phyloP scores from a whole-genome alignment of 1,140 invertebrate genomes.

The Pseudoatta argentina region DNA sequence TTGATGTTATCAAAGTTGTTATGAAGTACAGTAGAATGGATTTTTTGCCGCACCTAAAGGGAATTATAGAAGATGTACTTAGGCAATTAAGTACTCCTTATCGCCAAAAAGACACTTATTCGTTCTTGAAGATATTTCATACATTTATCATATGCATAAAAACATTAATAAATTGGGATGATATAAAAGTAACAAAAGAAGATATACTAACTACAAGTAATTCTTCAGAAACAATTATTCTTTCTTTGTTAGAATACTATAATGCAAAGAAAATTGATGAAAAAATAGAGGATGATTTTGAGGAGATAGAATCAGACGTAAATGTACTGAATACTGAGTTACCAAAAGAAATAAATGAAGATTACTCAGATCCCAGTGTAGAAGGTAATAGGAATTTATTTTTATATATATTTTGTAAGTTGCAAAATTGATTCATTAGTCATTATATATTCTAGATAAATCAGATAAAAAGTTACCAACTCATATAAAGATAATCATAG shows the following conservation, averaged over 20 bases:
- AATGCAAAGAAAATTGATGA: slow-evolving; percentile 64
- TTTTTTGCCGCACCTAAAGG: slow-evolving; percentile 88
- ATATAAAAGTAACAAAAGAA: not conserved
- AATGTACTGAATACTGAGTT: slow-evolving; percentile 34
- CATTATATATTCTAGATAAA: slow-evolving; percentile 77
- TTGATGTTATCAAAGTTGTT: slow-evolving; percentile 88
- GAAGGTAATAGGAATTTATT: slow-evolving; percentile 56
- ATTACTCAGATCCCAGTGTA: not conserved
- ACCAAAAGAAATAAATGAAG: slow-evolving; percentile 67
- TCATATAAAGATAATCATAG: slow-evolving; percentile 87
- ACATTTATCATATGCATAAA: slow-evolving; percentile 88
- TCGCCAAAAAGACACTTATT: slow-evolving; percentile 86
- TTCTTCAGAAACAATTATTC: slow-evolving; percentile 62
- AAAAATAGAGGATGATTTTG: slow-evolving; percentile 51
- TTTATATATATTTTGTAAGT: slow-evolving; percentile 40
- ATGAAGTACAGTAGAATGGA: slow-evolving; percentile 88
- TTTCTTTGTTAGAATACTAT: slow-evolving; percentile 71
- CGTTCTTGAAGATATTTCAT: slow-evolving; percentile 89
- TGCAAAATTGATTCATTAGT: slow-evolving; percentile 2
- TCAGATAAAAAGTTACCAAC: slow-evolving; percentile 85
- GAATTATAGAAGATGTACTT: slow-evolving; percentile 89
- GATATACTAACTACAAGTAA: not conserved
- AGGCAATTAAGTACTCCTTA: slow-evolving; percentile 87
- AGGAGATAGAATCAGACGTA: slow-evolving; percentile 8
- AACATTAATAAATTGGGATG: slow-evolving; percentile 82